Base-by-base conservation (phyloP, 2,888 invertebrate species). In the Scaptomyza caliginosa region DNA sequence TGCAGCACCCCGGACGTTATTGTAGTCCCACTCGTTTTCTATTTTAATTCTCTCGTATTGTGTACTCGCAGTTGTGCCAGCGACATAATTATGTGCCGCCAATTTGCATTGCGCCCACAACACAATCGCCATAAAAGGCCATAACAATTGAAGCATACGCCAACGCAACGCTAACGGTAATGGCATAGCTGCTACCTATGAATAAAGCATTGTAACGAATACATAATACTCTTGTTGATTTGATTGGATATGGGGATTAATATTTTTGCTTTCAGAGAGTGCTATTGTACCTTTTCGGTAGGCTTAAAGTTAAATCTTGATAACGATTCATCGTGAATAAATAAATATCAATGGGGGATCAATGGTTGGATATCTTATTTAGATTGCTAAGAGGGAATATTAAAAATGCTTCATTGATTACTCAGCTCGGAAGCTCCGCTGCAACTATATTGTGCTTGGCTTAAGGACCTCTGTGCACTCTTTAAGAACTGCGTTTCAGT, bases 1-100 rank as follows among this genome's bases (percentile, higher is more conserved):
- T 26, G 17, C 38, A 5, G 34, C 16, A 43, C n/a, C 24, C 34
- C 30, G 19, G 28, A 46, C 48, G 52, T 50, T 62, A 50, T 67
- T 40, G 67, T 72, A 68, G 56, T 68, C 45, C 74, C 65, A 65
- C 32, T 69, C 56, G 54, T 48, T 64, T 67, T 70, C 67, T 55
- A 62, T 63, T 58, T 56, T 71, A 71, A 67, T 75, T 64, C 67
- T 59, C 42, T 40, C 24, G 55, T 49, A 55, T 51, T 56, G 54
- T 58, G 54, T 57, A 16, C 45, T 46, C 30, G 2, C 26, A 39
- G 45, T 36, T 55, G 36, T 42, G 55, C 51, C 66, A 65, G 74
- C 68, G 84, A 82, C 86, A 82, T 84, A 87, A 87, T 87, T 88
- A 87, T 87, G 80, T 76, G 75, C 72, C 69, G 49, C 74, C 81